Percentiles rank a stretch among this genome's conserved stretches.
Conservation (phyloP, 2,888 invertebrate genomes). For the Lepidonotus clava region DNA sequence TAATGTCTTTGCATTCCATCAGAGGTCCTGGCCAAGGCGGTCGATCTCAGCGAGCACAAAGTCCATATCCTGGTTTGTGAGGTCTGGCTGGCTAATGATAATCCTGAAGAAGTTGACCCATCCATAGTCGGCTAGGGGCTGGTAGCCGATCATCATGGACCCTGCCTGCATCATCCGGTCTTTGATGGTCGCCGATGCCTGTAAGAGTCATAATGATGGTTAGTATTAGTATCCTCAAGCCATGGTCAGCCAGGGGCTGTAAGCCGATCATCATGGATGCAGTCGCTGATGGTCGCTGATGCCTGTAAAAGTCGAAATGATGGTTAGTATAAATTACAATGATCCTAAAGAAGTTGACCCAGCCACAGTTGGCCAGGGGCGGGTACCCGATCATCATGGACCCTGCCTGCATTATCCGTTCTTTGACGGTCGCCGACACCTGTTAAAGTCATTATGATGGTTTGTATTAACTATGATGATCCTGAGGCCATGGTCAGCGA, state of each 20-base stretch:
- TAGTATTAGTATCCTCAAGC: constrained; percentile 88
- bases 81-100: constrained; percentile 96
- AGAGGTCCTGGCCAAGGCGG: constrained; percentile 95
- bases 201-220: constrained; percentile 57
- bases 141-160: constrained; percentile 98
- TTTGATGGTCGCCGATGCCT: constrained; percentile 97
- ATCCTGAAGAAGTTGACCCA: constrained; percentile 99
- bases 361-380: constrained; percentile 91
- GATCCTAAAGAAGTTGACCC: constrained; percentile 99
- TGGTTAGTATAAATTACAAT: constrained; percentile 86
- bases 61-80: constrained; percentile 94
- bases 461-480: no score
- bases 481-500: constrained; percentile 93
- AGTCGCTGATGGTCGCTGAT: constrained; percentile 94
- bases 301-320: not conserved
- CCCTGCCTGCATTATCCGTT: constrained; percentile 97
- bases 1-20: no score
- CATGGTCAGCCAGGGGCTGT: constrained; percentile 93
- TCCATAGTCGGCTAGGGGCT: constrained; percentile 92
- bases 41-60: constrained; percentile 96
- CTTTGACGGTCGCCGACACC: constrained; percentile 96
- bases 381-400: constrained; percentile 99
- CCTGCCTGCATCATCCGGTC: constrained; percentile 98
- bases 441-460: no score
- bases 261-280: constrained; percentile 99